These are phyloP conservation scores for Borostomias antarcticus DNA, from an alignment of 2,797 vertebrate genomes.

Conservation along the genomic window DNA sequence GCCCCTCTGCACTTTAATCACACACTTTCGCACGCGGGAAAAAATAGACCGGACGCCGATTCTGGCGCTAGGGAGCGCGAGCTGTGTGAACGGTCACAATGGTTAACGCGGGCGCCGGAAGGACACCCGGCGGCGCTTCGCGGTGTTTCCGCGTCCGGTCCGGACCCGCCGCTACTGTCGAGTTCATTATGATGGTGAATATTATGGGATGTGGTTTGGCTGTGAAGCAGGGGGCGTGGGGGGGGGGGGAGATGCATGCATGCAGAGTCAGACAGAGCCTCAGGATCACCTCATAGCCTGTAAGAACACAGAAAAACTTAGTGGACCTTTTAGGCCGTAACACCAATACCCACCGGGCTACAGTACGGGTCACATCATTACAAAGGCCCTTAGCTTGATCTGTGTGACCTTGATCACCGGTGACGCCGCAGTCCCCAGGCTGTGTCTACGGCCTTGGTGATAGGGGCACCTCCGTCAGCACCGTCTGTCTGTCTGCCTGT, in stretches of 20 bases:
- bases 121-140: too few species aligned
- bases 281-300: too few species aligned
- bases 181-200: slow-evolving; percentile 77
- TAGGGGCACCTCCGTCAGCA: not conserved
- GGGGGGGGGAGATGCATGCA: too few species aligned
- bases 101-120: too few species aligned
- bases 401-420: not conserved
- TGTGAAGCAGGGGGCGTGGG: slow-evolving; percentile 58
- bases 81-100: too few species aligned
- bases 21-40: too few species aligned
- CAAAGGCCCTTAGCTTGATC: not conserved
- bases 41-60: too few species aligned
- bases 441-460: not conserved
- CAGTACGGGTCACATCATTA: not conserved
- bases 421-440: not conserved
- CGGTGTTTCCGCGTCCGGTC: too few species aligned
- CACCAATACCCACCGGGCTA: not conserved
- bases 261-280: not conserved
- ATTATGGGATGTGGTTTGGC: slow-evolving; percentile 53
- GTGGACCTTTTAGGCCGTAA: not conserved
- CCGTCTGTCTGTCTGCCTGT: not conserved
- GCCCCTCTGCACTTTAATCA: too few species aligned
- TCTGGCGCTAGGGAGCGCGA: too few species aligned
- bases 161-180: too few species aligned
- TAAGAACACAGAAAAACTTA: too few species aligned